Percentiles rank a stretch among this genome's conserved stretches.
These are phyloP conservation scores for Drosophila kikkawai DNA, from an alignment of 1,140 invertebrate species.

Conservation along the genomic window DNA sequence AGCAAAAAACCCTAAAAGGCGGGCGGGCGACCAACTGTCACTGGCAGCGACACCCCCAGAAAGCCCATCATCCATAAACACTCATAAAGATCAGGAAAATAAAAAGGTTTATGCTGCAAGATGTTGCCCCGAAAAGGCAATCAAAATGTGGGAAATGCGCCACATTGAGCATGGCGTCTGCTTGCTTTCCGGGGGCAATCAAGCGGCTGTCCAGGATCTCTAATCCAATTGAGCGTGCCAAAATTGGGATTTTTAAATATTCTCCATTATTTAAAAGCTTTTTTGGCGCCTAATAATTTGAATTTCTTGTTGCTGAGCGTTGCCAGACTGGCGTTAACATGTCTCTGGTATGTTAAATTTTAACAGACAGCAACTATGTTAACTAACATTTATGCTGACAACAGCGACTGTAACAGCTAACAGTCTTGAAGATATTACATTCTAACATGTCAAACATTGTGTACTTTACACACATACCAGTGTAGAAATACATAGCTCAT, in stretches of 20 bases:
- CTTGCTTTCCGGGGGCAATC: constrained; percentile 3
- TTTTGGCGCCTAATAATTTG: neutral
- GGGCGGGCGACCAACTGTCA: constrained; percentile 41
- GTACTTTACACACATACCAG: no score
- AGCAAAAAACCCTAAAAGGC: constrained; percentile 32
- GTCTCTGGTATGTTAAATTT: neutral
- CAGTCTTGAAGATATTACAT: no score
- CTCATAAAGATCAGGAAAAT: constrained; percentile 30
- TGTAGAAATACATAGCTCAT: no score
- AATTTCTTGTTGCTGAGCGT: neutral
- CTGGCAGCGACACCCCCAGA: constrained; percentile 13
- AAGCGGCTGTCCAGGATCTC: constrained; percentile 3
- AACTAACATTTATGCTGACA: no score
- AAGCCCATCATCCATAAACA: constrained; percentile 23
- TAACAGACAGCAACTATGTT: neutral
- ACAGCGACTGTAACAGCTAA: no score
- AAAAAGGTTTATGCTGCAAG: constrained; percentile 37
- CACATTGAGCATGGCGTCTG: constrained; percentile 1
- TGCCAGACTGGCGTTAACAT: neutral
- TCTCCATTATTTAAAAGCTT: neutral
- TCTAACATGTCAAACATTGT: no score
- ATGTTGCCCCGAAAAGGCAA: constrained; percentile 12
- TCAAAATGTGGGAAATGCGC: constrained; percentile 28
- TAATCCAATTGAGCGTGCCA: neutral
- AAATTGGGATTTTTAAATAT: neutral